These are phyloP conservation scores for Paramacrobiotus metropolitanus DNA, from an alignment of 1,140 invertebrate genomes.

Conservation along the genomic window DNA sequence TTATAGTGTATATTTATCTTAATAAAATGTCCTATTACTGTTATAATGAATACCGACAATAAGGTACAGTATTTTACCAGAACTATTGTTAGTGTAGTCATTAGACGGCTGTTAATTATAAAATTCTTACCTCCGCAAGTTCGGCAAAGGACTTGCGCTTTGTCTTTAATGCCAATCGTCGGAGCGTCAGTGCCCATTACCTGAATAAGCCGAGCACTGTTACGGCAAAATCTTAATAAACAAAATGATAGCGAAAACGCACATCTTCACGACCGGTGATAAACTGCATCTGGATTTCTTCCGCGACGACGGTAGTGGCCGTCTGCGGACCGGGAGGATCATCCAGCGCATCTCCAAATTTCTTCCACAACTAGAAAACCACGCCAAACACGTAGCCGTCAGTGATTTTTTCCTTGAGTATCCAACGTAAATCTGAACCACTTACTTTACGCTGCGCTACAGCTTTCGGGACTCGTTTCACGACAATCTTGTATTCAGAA, in stretches of 20 bases:
- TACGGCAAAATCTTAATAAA: not conserved
- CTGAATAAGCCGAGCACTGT: not conserved
- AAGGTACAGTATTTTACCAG: too few relatives aligned
- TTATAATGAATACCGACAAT: too few relatives aligned
- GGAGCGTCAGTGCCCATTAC: not conserved
- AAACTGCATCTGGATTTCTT: conserved; percentile 79
- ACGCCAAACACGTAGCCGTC: not conserved
- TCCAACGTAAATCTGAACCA: too few relatives aligned
- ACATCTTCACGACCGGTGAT: conserved; percentile 16
- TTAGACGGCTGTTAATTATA: too few relatives aligned
- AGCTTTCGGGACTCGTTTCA: conserved; percentile 64
- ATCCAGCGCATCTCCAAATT: conserved; percentile 66
- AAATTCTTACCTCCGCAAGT: not conserved
- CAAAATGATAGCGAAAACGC: not conserved
- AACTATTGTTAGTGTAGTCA: too few relatives aligned
- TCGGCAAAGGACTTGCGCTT: not conserved
- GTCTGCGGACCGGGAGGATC: conserved; percentile 88
- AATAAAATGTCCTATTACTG: too few relatives aligned
- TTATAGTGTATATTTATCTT: too few relatives aligned
- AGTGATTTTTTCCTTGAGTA: too few relatives aligned
- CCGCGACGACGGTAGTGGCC: conserved; percentile 74
- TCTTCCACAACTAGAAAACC: conserved; percentile 43
- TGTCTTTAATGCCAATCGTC: not conserved
- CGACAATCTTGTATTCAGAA: conserved; percentile 71
- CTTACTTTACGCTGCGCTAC: conserved; percentile 57